These are phyloP conservation scores for Falco cherrug DNA, from an alignment of 2,797 vertebrate species.

Conservation along the genomic window DNA sequence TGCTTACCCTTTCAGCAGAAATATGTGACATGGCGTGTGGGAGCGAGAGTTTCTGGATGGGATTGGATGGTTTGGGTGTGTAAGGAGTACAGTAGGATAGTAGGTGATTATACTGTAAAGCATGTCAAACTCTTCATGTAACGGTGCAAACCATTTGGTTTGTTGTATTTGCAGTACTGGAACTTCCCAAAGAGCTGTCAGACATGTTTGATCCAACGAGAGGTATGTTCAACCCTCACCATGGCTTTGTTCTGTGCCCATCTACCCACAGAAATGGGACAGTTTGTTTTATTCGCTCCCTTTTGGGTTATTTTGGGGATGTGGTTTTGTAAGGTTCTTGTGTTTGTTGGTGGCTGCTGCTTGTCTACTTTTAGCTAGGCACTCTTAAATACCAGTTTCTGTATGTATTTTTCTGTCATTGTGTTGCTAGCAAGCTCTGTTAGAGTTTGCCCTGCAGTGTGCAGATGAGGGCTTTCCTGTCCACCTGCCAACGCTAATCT, in stretches of 20 bases:
- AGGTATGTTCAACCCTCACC: slow-evolving; percentile 79
- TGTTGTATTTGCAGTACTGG: slow-evolving; percentile 85
- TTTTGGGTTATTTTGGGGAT: neutral
- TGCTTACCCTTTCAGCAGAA: neutral
- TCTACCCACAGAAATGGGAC: neutral
- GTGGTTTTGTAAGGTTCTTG: neutral
- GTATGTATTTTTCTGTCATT: neutral
- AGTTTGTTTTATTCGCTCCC: neutral
- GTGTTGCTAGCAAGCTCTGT: neutral
- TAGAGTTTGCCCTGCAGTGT: neutral
- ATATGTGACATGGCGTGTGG: neutral
- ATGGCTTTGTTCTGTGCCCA: neutral
- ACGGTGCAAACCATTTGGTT: neutral
- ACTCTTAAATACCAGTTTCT: neutral
- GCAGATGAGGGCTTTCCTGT: neutral
- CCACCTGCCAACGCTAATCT: fast-evolving
- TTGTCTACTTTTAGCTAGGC: neutral
- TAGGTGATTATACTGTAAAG: neutral
- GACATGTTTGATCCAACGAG: slow-evolving; percentile 97
- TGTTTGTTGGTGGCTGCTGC: neutral
- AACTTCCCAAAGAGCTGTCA: slow-evolving; percentile 95
- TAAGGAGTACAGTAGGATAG: neutral
- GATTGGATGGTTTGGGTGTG: neutral
- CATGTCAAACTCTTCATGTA: neutral
- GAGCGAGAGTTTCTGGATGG: neutral